phyloP scores from a whole-genome alignment of 2,797 vertebrate species.

The Falco naumanni region DNA sequence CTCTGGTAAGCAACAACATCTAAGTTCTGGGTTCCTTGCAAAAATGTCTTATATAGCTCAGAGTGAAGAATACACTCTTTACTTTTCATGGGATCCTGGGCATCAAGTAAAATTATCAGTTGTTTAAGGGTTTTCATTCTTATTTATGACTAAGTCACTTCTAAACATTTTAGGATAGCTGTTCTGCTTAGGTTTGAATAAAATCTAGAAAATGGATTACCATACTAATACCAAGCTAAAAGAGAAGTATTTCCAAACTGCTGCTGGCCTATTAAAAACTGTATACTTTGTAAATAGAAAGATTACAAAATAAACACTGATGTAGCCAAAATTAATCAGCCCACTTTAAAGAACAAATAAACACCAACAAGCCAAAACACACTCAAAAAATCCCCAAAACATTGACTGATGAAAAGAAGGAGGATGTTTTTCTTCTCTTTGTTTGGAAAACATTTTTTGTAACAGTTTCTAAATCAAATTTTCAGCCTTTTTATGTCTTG shows the following conservation, averaged over 20 bases:
- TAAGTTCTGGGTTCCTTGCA: neutral
- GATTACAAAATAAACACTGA: neutral
- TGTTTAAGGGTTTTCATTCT: neutral
- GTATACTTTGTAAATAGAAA: neutral
- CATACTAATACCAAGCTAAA: neutral
- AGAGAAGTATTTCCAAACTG: neutral
- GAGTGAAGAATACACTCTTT: neutral
- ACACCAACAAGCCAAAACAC: neutral
- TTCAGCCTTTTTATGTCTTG: neutral
- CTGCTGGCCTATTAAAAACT: neutral
- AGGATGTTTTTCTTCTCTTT: neutral
- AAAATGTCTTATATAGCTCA: neutral
- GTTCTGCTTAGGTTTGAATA: neutral
- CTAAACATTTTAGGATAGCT: neutral
- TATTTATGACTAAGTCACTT: neutral
- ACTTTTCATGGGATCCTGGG: neutral
- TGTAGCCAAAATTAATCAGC: neutral
- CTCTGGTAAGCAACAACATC: constrained; percentile 41
- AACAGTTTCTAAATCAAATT: neutral
- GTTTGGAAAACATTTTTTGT: neutral
- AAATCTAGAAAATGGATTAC: neutral
- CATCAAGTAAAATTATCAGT: neutral
- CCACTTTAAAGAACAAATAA: neutral
- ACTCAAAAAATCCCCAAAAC: accelerated
- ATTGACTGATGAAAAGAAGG: neutral